These are phyloP conservation scores for Scaptomyza graminum DNA, from an alignment of 1,140 invertebrate genomes.

Conservation along the genomic window DNA sequence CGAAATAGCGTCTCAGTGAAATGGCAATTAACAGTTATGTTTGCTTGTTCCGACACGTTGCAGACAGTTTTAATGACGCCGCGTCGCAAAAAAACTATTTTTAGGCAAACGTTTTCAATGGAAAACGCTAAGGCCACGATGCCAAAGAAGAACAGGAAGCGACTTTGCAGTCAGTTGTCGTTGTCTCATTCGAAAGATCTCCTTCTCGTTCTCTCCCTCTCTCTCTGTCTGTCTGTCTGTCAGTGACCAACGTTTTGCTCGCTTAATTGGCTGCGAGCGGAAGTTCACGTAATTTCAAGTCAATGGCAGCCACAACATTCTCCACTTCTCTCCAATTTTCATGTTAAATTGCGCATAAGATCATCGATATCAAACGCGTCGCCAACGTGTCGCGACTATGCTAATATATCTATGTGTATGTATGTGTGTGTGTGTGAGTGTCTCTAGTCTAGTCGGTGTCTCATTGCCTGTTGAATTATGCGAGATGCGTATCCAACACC, in stretches of 20 bases:
- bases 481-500: not conserved
- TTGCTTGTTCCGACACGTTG: conserved; percentile 72
- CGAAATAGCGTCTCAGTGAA: conserved; percentile 39
- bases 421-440: conserved; percentile 1
- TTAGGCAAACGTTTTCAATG: conserved; percentile 44
- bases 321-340: conserved; percentile 25
- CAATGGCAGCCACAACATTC: conserved; percentile 24
- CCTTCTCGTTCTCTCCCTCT: no score
- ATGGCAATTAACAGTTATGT: conserved; percentile 82
- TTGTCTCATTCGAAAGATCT: no score
- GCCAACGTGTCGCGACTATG: conserved; percentile 18
- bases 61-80: conserved; percentile 78
- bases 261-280: conserved; percentile 75
- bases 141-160: conserved; percentile 41
- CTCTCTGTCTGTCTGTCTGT: not conserved
- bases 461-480: conserved; percentile 34
- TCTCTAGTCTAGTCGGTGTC: conserved; percentile 26
- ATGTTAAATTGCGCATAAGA: conserved; percentile 65
- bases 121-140: not conserved
- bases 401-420: conserved; percentile 1
- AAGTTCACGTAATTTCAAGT: conserved; percentile 69
- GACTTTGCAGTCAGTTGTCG: not conserved
- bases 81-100: conserved; percentile 60
- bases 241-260: conserved; percentile 38
- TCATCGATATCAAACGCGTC: conserved; percentile 49